Conservation (phyloP, 1,140 invertebrate species). For the Agrilus planipennis region DNA sequence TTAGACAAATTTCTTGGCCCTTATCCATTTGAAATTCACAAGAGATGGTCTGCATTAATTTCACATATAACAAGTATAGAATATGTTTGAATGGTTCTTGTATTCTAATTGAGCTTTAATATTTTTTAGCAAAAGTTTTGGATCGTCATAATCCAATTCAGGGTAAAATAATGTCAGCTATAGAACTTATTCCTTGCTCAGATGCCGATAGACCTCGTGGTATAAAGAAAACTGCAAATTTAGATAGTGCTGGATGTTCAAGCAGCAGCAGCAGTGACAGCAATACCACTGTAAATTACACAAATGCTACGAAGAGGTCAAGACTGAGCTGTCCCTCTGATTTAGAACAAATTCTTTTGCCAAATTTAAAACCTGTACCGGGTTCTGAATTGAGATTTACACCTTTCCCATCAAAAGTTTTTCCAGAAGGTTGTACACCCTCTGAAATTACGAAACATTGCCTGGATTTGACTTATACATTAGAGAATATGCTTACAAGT, state of each 20-base stretch:
- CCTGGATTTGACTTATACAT: conserved; percentile 70
- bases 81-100: too few relatives aligned
- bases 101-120: neutral
- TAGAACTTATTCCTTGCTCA: conserved; percentile 54
- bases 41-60: conserved; percentile 76
- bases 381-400: conserved; percentile 74
- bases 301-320: too few relatives aligned
- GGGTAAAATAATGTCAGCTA: conserved; percentile 51
- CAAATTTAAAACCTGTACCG: conserved; percentile 63
- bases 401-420: conserved; percentile 59
- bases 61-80: conserved; percentile 60
- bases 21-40: conserved; percentile 83
- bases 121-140: conserved; percentile 10
- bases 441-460: conserved; percentile 75
- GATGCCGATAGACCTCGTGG: conserved; percentile 50
- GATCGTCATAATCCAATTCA: conserved; percentile 28
- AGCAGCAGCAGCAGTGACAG: too few relatives aligned
- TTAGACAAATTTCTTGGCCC: conserved; percentile 75
- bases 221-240: conserved; percentile 19
- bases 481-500: conserved; percentile 53
- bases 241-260: conserved; percentile 18
- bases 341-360: conserved; percentile 63
- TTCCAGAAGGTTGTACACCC: conserved; percentile 65
- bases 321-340: conserved; percentile 40
- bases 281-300: too few relatives aligned